These are phyloP conservation scores for Heliothis virescens DNA, from an alignment of 1,140 invertebrate species.

Conservation along the genomic window DNA sequence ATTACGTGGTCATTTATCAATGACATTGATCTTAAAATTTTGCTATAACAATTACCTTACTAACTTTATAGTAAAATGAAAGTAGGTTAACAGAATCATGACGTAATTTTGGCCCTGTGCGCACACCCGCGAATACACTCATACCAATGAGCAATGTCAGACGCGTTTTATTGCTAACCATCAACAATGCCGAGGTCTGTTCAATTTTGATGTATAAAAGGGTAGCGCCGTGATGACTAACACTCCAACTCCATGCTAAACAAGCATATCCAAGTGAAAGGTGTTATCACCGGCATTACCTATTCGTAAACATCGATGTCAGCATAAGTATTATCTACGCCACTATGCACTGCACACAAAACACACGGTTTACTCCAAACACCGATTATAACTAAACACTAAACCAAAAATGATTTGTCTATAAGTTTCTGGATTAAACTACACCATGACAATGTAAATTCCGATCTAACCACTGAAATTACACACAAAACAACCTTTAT, in stretches of 20 bases:
- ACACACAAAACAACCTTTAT: conserved; percentile 57
- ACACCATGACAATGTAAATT: conserved; percentile 48
- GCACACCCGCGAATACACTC: conserved; percentile 46
- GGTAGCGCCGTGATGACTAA: background rate
- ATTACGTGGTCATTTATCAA: conserved; percentile 44
- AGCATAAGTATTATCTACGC: conserved; percentile 5
- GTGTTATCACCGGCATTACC: conserved; percentile 25
- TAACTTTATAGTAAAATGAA: conserved; percentile 55
- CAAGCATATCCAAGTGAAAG: conserved; percentile 36
- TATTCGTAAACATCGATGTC: conserved; percentile 17
- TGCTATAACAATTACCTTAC: conserved; percentile 49
- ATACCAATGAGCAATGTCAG: conserved; percentile 39
- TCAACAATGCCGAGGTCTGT: background rate
- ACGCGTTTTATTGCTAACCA: background rate
- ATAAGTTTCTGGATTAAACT: conserved; percentile 32
- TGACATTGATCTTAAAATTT: conserved; percentile 44
- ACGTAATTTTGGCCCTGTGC: conserved; percentile 60
- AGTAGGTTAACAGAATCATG: conserved; percentile 60
- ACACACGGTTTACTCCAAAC: conserved; percentile 16
- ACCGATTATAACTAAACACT: background rate
- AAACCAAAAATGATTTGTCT: background rate
- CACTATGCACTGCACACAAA: conserved; percentile 3
- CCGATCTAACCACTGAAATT: conserved; percentile 52
- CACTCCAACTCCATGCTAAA: conserved; percentile 13
- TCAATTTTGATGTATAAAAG: conserved; percentile 7